A percentile compares a stretch with the other conserved stretches of the same genome.
These are phyloP conservation scores for Mobula hypostoma DNA, from an alignment of 2,113 vertebrate genomes.

Conservation along the genomic window DNA sequence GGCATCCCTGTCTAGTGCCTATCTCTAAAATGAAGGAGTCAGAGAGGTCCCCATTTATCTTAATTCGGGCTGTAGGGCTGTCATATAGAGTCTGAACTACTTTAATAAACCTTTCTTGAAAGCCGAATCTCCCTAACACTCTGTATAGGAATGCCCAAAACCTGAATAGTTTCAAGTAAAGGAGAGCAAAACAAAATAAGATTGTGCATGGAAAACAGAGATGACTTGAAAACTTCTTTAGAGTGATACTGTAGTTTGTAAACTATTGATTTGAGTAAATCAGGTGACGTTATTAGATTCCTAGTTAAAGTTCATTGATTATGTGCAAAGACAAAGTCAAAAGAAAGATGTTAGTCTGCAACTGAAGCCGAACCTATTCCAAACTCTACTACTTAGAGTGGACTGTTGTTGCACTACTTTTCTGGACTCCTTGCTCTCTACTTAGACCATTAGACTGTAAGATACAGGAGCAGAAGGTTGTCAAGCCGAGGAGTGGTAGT, in stretches of 20 bases:
- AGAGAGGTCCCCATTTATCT: too few relatives aligned
- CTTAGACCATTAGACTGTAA: background rate
- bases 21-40: too few relatives aligned
- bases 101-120: too few relatives aligned
- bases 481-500: too few relatives aligned
- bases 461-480: too few relatives aligned
- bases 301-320: background rate
- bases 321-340: background rate
- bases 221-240: background rate
- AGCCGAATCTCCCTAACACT: too few relatives aligned
- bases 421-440: background rate
- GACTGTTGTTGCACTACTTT: background rate
- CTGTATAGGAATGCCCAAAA: too few relatives aligned
- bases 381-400: background rate
- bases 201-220: background rate
- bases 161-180: background rate
- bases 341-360: background rate
- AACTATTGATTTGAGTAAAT: background rate
- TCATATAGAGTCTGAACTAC: too few relatives aligned
- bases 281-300: background rate
- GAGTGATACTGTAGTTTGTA: background rate
- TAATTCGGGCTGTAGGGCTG: too few relatives aligned
- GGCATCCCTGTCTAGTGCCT: too few relatives aligned
- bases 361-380: background rate
- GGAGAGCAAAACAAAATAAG: background rate